These are phyloP conservation scores for Alexandromys fortis DNA, from an alignment of 2,113 vertebrate species.

Conservation along the genomic window DNA sequence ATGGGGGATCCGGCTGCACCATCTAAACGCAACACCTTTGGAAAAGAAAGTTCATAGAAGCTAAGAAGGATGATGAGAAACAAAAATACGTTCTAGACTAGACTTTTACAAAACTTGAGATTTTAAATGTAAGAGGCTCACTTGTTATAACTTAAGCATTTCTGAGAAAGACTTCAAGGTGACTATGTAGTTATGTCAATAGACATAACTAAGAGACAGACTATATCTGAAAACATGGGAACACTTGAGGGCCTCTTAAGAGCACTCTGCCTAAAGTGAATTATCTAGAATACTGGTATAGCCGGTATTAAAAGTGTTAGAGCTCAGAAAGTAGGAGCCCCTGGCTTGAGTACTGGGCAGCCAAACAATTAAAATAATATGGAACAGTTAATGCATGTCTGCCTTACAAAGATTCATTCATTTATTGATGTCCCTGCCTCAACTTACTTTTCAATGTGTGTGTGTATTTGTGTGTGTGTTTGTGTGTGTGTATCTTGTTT, in stretches of 20 bases:
- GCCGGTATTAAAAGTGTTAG: background rate
- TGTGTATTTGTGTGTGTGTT: background rate
- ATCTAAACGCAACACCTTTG: constrained; percentile 20
- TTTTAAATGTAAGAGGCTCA: background rate
- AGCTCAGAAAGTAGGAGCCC: background rate
- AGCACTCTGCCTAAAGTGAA: background rate
- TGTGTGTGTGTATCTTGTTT: background rate
- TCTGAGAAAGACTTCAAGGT: background rate
- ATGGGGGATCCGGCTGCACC: background rate
- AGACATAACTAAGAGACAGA: background rate
- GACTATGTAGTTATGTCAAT: background rate
- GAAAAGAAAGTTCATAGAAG: background rate
- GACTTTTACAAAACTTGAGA: background rate
- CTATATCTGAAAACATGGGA: background rate
- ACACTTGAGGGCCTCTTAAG: background rate
- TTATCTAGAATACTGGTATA: background rate
- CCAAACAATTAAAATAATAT: background rate
- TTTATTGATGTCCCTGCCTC: too few species aligned
- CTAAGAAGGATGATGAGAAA: background rate
- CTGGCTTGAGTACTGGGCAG: background rate
- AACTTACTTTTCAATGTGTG: background rate
- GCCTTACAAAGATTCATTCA: background rate
- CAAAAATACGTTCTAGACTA: background rate
- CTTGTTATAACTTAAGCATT: background rate
- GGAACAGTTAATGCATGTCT: background rate